Evolutionary conservation across 1,140 invertebrate genomes (phyloP).

Genomic region (Steinernema feltiae): DNA sequence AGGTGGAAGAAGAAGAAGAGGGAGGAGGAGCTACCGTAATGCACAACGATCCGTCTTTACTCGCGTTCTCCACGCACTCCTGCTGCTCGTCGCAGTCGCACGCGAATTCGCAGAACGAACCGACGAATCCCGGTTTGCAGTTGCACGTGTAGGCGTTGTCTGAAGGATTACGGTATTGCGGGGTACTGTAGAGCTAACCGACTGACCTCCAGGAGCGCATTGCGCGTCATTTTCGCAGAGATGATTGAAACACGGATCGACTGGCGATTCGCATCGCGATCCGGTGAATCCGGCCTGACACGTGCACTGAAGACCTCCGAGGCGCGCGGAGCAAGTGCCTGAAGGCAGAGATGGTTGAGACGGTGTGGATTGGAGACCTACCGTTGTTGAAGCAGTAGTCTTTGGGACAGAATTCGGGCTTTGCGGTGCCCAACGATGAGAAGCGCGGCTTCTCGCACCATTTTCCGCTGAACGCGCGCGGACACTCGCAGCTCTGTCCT

Average conservation of each 20-base stretch:
- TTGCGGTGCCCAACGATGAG: not conserved
- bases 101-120: conserved; percentile 22
- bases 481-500: conserved; percentile 17
- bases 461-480: conserved; percentile 12
- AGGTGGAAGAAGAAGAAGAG: not conserved
- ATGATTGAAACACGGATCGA: conserved; percentile 19
- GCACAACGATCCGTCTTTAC: not conserved
- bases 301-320: not conserved
- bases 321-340: not conserved
- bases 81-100: not conserved
- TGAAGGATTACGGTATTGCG: conserved; percentile 14
- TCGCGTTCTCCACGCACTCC: not conserved
- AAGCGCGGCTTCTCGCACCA: conserved; percentile 21
- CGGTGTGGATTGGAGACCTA: not conserved
- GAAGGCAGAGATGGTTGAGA: not conserved
- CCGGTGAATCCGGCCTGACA: conserved; percentile 11
- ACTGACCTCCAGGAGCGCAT: conserved; percentile 23
- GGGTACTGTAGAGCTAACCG: not conserved
- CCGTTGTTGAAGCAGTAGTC: conserved; percentile 24
- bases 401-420: conserved; percentile 19
- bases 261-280: conserved; percentile 15
- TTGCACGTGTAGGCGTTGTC: conserved; percentile 26
- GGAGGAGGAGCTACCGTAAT: conserved; percentile 8
- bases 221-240: conserved; percentile 30
- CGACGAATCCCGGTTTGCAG: conserved; percentile 18